Conservation (phyloP, 2,797 vertebrate species). For the Acanthis flammea region DNA sequence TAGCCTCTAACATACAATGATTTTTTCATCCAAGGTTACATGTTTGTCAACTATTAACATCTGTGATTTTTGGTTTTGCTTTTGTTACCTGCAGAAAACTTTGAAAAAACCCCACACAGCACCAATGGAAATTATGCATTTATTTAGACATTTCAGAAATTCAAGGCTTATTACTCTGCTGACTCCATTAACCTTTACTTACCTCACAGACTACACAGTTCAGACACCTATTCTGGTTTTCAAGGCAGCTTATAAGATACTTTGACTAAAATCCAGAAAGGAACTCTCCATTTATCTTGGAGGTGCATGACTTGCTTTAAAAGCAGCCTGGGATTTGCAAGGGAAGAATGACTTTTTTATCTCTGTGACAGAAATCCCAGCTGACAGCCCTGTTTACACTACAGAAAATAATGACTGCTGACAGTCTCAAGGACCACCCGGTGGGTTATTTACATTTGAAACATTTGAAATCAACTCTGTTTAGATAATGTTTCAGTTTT, state of each 20-base stretch:
- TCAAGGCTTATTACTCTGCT: background rate
- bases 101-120: background rate
- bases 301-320: background rate
- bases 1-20: background rate
- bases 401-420: constrained; percentile 63
- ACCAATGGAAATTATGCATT: background rate
- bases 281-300: background rate
- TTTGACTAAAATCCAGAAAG: background rate
- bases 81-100: background rate
- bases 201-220: background rate
- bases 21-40: background rate
- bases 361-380: constrained; percentile 45
- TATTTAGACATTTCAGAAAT: background rate
- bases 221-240: background rate
- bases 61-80: background rate
- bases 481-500: constrained; percentile 66
- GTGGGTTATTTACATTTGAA: constrained; percentile 66
- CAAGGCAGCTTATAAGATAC: background rate
- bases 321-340: constrained; percentile 7
- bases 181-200: background rate
- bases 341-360: constrained; percentile 49
- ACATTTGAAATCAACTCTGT: constrained; percentile 69
- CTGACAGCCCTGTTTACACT: constrained; percentile 60
- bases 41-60: background rate
- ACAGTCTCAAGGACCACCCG: constrained; percentile 69